A percentile compares a stretch with the other conserved stretches of the same genome.
phyloP scores from a whole-genome alignment of 2,797 vertebrate genomes.

The Halcyon chelicuti region DNA sequence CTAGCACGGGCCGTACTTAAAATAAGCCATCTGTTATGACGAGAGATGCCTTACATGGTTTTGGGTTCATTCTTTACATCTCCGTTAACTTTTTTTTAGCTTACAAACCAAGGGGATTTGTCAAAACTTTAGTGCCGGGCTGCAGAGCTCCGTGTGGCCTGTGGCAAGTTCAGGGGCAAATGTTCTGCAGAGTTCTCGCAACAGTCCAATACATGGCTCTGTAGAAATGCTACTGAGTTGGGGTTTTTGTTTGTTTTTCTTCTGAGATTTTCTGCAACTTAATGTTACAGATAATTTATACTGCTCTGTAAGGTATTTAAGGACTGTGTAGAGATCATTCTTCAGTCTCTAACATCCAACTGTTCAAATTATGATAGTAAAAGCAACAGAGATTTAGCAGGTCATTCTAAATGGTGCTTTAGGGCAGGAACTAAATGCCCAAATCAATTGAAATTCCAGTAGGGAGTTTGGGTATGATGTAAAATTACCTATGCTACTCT shows the following conservation, averaged over 20 bases:
- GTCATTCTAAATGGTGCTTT: not conserved
- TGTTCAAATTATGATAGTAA: not conserved
- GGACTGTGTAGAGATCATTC: not conserved
- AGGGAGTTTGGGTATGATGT: not conserved
- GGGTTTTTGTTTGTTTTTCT: not conserved
- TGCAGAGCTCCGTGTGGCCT: not conserved
- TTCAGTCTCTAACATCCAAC: not conserved
- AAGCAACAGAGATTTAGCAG: not conserved
- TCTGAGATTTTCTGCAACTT: not conserved
- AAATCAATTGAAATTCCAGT: not conserved
- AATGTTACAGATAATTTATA: not conserved
- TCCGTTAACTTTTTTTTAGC: not conserved
- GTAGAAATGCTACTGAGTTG: not conserved
- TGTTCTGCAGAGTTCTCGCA: not conserved
- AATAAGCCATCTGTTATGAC: rapidly evolving
- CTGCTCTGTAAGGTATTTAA: not conserved
- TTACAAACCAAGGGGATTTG: not conserved
- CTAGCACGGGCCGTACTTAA: not conserved
- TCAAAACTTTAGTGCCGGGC: not conserved
- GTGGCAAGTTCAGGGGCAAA: not conserved
- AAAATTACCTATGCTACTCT: not conserved
- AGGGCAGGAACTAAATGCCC: not conserved
- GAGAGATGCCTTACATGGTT: not conserved
- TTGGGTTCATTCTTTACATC: not conserved
- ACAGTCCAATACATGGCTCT: rapidly evolving